Evolutionary conservation across 1,140 invertebrate genomes (phyloP), one percentile per base, ranked within the genome.

Genomic region (Drosophila tsacasi): DNA sequence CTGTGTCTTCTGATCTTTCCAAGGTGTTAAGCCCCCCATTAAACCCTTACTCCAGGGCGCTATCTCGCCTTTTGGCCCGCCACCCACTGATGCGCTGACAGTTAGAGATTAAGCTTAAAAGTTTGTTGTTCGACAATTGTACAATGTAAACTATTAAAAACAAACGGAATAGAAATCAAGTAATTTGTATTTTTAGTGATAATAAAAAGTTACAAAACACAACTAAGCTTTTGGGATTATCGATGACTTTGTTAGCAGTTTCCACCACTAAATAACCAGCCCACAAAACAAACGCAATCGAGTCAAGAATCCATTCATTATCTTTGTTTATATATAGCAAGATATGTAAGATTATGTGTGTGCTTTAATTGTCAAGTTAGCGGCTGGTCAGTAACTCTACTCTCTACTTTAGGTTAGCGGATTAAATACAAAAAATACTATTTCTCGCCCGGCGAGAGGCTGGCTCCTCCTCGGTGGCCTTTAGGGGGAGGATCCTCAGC

Each of bases 401-500:
- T 40, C 21, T 67, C 23, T 67, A 49, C 35, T 52, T 50, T 50
- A 61, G 44, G 27, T 73, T 73, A 61, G 54, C 12, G 37, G 35
- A 32, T 75, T 78, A 86, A 81, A 85, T 85, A 85, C 10, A 39
- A 78, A 78, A 77, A 84, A 85, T 85, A 85, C 82, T 85, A 85
- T 81, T 50, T 73, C 37, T 67, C 35, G 50, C 47, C 47, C 66
- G 25, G 60, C 66, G 60, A 69, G 19, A 12, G 46, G 13, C 17
- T n/a, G 13, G 13, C 3, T 30, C 6, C 12, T 23, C 5, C 12
- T 15, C 15, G 15, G 2, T 27, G 30, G 25, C 15, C 12, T 21
- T 21, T 50, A 15, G 27, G 4, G 10, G 32, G 5, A 8, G 19
- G 19, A 50, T 49, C 27, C 32, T 50, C 13, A 44, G 44, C 27